A percentile compares a stretch with the other conserved stretches of the same genome.
Conservation (phyloP, 2,797 vertebrate species). For the Anguilla megastoma region DNA sequence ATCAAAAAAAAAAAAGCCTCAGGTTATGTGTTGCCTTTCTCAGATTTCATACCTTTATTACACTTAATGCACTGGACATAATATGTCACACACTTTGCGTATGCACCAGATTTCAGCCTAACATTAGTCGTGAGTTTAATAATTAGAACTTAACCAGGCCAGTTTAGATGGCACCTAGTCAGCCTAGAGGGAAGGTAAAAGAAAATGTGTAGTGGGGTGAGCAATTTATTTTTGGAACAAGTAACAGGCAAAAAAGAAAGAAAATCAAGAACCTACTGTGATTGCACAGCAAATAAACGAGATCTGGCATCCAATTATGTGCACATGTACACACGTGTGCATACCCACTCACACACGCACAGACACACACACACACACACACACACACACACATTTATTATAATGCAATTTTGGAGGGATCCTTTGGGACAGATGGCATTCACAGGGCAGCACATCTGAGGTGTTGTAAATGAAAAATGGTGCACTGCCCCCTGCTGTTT, state of each 20-base stretch:
- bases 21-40: neutral
- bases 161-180: neutral
- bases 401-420: neutral
- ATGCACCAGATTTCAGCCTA: neutral
- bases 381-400: neutral
- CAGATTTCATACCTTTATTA: neutral
- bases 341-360: neutral
- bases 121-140: neutral
- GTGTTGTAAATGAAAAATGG: conserved; percentile 16
- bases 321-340: neutral
- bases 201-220: neutral
- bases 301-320: no score
- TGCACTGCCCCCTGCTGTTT: conserved; percentile 41
- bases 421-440: neutral
- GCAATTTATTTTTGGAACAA: neutral
- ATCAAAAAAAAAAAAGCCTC: neutral
- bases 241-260: neutral
- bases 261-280: neutral
- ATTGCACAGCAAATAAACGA: neutral
- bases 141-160: neutral
- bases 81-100: neutral
- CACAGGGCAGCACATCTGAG: neutral
- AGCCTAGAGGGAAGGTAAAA: neutral
- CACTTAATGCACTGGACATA: neutral
- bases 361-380: neutral